Conservation (phyloP, 2,888 invertebrate species). For the Stenoptilia bipunctidactyla region DNA sequence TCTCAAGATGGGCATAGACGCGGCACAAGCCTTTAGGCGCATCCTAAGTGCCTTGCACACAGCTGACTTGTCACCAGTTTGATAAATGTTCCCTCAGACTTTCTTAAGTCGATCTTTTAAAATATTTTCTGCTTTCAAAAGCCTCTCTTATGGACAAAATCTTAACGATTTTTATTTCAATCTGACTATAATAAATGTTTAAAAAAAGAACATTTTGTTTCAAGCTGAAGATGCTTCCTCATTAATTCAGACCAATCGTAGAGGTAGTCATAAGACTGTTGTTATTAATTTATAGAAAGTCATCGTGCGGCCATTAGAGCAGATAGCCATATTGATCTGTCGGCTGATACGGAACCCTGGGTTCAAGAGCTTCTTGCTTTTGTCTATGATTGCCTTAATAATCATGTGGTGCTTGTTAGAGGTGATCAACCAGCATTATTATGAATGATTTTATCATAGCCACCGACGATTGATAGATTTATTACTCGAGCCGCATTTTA, state of each 20-base stretch:
- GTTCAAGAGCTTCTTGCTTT: constrained; percentile 33
- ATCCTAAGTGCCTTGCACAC: constrained; percentile 8
- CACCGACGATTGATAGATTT: constrained; percentile 24
- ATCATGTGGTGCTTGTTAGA: constrained; percentile 64
- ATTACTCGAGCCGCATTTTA: neutral
- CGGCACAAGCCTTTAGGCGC: constrained; percentile 33
- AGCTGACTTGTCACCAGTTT: constrained; percentile 21
- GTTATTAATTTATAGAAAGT: constrained; percentile 71
- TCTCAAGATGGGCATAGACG: constrained; percentile 27
- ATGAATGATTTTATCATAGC: constrained; percentile 46
- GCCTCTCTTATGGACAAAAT: too few relatives aligned
- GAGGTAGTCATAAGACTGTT: constrained; percentile 39
- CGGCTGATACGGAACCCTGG: constrained; percentile 33
- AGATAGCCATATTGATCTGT: constrained; percentile 61
- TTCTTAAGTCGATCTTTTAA: too few relatives aligned
- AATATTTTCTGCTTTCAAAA: too few relatives aligned
- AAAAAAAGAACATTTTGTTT: too few relatives aligned
- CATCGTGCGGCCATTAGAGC: constrained; percentile 59
- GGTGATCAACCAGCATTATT: constrained; percentile 48
- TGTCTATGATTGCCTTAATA: constrained; percentile 59
- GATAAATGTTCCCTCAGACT: too few relatives aligned
- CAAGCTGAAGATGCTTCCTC: constrained; percentile 32
- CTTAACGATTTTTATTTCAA: too few relatives aligned
- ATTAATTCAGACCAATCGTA: constrained; percentile 57
- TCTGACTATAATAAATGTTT: too few relatives aligned